A percentile compares a stretch with the other conserved stretches of the same genome.
phyloP scores from a whole-genome alignment of 1,140 invertebrate genomes.

The Caenorhabditis remanei region DNA sequence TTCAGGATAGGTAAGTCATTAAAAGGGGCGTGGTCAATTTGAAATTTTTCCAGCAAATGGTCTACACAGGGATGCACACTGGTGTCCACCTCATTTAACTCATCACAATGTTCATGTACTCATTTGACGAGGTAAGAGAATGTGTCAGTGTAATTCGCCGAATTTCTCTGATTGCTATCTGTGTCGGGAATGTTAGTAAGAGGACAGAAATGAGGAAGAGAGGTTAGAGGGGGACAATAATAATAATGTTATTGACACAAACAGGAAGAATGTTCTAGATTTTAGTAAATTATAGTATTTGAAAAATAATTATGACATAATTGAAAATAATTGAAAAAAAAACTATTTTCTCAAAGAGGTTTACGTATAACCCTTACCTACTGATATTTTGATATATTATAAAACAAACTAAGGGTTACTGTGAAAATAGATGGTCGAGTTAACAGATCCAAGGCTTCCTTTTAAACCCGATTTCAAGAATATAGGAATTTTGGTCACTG shows the following conservation, averaged over 20 bases:
- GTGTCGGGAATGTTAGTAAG: neutral
- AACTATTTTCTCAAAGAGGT: no score
- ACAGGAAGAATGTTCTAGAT: neutral
- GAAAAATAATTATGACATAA: no score
- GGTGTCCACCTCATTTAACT: slow-evolving; percentile 61
- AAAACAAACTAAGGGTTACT: no score
- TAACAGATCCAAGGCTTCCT: no score
- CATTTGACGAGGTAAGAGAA: slow-evolving; percentile 69
- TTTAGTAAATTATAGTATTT: no score
- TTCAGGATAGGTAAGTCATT: neutral
- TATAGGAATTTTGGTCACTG: no score
- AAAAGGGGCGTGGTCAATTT: neutral
- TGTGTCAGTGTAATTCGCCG: neutral
- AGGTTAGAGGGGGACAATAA: neutral
- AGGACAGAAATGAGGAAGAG: neutral
- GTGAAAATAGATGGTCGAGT: no score
- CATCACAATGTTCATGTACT: slow-evolving; percentile 69
- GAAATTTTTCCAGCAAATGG: slow-evolving; percentile 69
- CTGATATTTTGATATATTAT: no score
- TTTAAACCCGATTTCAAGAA: no score
- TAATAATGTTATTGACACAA: neutral
- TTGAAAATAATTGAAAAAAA: no score
- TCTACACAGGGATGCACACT: slow-evolving; percentile 63
- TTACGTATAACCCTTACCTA: no score
- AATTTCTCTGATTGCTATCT: neutral